Evolutionary conservation across 1,140 invertebrate genomes (phyloP).

Genomic region (Ceratosolen solmsi): DNA sequence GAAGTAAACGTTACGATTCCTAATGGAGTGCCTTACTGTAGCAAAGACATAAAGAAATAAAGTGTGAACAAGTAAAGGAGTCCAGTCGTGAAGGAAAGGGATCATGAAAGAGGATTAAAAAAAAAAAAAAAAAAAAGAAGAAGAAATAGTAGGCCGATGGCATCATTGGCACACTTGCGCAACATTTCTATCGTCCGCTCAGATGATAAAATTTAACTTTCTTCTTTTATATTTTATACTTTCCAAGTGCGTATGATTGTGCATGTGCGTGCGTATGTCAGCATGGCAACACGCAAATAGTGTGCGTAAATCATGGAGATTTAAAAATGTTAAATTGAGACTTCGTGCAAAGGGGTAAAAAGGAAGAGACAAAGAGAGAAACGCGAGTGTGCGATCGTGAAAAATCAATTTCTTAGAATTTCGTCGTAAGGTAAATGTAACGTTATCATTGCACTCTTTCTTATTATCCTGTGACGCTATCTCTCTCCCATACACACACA

Average conservation of each 20-base stretch:
- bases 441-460: background rate
- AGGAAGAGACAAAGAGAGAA: background rate
- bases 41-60: slow-evolving; percentile 1
- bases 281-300: background rate
- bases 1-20: too few relatives aligned
- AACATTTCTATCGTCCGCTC: slow-evolving; percentile 61
- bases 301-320: slow-evolving; percentile 47
- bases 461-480: background rate
- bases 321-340: slow-evolving; percentile 55
- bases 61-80: slow-evolving; percentile 41
- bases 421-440: slow-evolving; percentile 36
- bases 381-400: background rate
- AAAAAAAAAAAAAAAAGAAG: slow-evolving; percentile 30
- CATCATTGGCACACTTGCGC: slow-evolving; percentile 37
- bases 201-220: slow-evolving; percentile 64
- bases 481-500: too few relatives aligned
- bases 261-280: background rate
- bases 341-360: background rate
- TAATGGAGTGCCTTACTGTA: too few relatives aligned
- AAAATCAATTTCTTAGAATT: slow-evolving; percentile 49
- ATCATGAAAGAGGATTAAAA: slow-evolving; percentile 23
- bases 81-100: background rate
- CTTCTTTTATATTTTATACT: slow-evolving; percentile 23
- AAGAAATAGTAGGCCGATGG: background rate
- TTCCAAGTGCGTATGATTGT: too few relatives aligned